Conservation (phyloP, 2,113 vertebrate species). For the Desmodus rotundus region DNA sequence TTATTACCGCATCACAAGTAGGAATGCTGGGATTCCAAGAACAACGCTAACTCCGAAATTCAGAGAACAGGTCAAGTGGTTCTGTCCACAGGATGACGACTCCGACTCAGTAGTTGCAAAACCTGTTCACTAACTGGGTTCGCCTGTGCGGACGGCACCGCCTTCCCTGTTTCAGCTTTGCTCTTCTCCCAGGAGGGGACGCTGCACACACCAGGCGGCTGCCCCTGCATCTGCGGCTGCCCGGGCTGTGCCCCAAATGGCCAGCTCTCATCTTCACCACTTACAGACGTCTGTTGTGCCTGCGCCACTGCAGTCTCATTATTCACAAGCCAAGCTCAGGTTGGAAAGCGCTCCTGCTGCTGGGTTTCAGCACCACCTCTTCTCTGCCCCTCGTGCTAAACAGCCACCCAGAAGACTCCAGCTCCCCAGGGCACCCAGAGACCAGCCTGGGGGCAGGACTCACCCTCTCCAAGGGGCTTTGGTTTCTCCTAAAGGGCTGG, state of each 20-base stretch:
- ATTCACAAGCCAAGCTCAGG: slow-evolving; percentile 65
- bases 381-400: not conserved
- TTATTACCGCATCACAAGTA: not conserved
- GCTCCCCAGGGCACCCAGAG: not conserved
- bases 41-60: not conserved
- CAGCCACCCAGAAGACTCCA: slow-evolving; percentile 25
- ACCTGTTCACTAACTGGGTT: not conserved
- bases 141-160: not conserved
- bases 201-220: not conserved
- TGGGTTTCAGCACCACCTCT: slow-evolving; percentile 56
- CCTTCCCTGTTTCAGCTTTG: not conserved
- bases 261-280: slow-evolving; percentile 62
- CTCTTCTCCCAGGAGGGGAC: not conserved
- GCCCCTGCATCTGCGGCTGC: not conserved
- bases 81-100: not conserved
- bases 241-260: slow-evolving; percentile 59
- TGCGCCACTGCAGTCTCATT: slow-evolving; percentile 63
- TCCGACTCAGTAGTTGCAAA: not conserved
- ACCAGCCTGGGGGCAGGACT: accelerated
- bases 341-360: slow-evolving; percentile 52
- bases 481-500: slow-evolving; percentile 12
- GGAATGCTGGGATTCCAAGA: not conserved
- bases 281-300: slow-evolving; percentile 67
- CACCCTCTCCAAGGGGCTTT: not conserved
- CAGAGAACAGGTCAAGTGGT: accelerated